These are phyloP conservation scores for Bolinopsis microptera DNA, from an alignment of 37 sponge, comb jelly and placozoan genomes.

Conservation along the genomic window DNA sequence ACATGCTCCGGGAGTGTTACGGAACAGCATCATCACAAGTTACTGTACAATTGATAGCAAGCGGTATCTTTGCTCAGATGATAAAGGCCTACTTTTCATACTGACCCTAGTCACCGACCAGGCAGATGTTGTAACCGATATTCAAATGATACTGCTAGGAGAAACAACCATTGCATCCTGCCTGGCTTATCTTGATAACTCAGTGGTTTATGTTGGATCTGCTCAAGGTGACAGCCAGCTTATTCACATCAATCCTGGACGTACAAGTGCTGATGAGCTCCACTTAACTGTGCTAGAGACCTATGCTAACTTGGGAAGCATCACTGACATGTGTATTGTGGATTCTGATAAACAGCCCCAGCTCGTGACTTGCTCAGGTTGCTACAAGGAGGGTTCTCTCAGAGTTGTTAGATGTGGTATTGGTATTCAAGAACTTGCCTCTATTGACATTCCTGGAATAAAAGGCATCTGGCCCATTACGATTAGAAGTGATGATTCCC, in stretches of 20 bases:
- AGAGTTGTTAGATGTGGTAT: constrained; percentile 86
- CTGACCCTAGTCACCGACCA: constrained; percentile 74
- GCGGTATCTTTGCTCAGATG: constrained; percentile 86
- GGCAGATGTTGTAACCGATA: constrained; percentile 51
- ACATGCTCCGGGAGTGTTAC: constrained; percentile 32
- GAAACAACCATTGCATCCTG: constrained; percentile 66
- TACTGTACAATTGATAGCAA: constrained; percentile 72
- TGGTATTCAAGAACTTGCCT: constrained; percentile 85
- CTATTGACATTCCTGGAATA: constrained; percentile 79
- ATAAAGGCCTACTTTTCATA: constrained; percentile 80
- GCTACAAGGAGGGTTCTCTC: constrained; percentile 79
- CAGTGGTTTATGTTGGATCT: constrained; percentile 87
- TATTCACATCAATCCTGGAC: constrained; percentile 72
- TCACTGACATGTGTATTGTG: constrained; percentile 89
- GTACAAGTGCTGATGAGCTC: neutral
- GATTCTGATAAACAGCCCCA: constrained; percentile 88
- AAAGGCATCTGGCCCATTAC: constrained; percentile 79
- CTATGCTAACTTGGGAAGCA: constrained; percentile 78
- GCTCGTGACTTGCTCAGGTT: constrained; percentile 89
- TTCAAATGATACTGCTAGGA: constrained; percentile 50
- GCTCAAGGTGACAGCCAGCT: constrained; percentile 84
- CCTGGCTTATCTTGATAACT: constrained; percentile 89
- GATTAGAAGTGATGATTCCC: constrained; percentile 13
- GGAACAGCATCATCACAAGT: constrained; percentile 74
- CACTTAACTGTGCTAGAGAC: constrained; percentile 82